Percentiles rank a stretch among this genome's conserved stretches.
Evolutionary conservation across 1,140 invertebrate species (phyloP).

Genomic region (Chrysopa pallens): DNA sequence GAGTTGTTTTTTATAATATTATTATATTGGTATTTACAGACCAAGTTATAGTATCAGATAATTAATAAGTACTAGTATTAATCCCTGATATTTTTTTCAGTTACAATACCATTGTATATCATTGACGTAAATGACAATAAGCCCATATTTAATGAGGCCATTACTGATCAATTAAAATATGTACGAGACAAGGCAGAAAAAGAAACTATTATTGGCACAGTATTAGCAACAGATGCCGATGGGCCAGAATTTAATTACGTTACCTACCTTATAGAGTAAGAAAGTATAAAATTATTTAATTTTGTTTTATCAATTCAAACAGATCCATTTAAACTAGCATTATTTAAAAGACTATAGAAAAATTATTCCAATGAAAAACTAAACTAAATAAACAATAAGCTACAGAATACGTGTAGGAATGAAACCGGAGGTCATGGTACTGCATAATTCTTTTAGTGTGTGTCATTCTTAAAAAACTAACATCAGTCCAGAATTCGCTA

Average conservation of each 20-base stretch:
- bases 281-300: neutral
- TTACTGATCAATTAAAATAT: constrained; percentile 13
- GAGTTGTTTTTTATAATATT: no score
- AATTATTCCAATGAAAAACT: no score
- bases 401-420: no score
- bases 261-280: constrained; percentile 16
- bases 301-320: neutral
- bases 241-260: constrained; percentile 29
- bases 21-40: neutral
- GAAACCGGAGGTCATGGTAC: no score
- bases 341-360: no score
- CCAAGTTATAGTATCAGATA: no score
- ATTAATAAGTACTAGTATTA: neutral
- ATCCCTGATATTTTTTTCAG: constrained; percentile 16
- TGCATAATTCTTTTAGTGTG: no score
- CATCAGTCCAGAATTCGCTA: no score
- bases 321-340: no score
- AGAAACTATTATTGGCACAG: constrained; percentile 24
- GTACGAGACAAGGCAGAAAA: constrained; percentile 20
- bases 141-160: constrained; percentile 24
- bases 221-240: constrained; percentile 32
- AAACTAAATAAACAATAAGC: no score
- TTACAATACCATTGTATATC: constrained; percentile 23
- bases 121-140: constrained; percentile 33
- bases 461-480: no score